Evolutionary conservation across 2,888 invertebrate genomes (phyloP).

Genomic region (Alloscopus bannaensis): DNA sequence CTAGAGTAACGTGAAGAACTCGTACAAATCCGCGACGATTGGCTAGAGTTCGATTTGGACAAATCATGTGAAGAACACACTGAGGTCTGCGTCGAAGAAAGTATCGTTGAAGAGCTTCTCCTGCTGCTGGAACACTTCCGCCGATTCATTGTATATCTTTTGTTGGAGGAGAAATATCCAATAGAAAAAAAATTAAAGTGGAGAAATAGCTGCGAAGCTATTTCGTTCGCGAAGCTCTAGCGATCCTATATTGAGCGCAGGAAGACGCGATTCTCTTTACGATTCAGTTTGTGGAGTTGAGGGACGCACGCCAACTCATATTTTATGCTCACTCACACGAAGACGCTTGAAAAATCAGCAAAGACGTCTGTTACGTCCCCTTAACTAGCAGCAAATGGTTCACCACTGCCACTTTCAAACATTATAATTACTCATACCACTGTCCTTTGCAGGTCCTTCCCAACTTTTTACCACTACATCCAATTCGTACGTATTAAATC

Average conservation of each 20-base stretch:
- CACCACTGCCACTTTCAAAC: conserved; percentile 9
- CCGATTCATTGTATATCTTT: conserved; percentile 60
- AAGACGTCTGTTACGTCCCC: not conserved
- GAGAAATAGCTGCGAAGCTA: conserved; percentile 18
- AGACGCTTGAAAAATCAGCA: conserved; percentile 11
- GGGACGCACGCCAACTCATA: conserved; percentile 60
- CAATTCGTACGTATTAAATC: not conserved
- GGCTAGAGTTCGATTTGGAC: too few relatives aligned
- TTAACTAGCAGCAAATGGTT: conserved; percentile 13
- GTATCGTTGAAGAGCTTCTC: conserved; percentile 10
- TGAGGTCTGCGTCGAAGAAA: not conserved
- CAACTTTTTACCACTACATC: not conserved
- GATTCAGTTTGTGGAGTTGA: too few relatives aligned
- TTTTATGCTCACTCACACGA: not conserved
- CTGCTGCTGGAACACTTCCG: conserved; percentile 37
- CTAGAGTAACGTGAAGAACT: conserved; percentile 33
- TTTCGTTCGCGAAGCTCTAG: not conserved
- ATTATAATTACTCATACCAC: not conserved
- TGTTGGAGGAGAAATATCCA: conserved; percentile 22
- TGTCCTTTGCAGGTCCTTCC: not conserved
- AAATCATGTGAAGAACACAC: conserved; percentile 27
- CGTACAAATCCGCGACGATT: conserved; percentile 11
- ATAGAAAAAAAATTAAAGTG: conserved; percentile 35
- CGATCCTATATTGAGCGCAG: too few relatives aligned
- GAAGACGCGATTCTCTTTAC: too few relatives aligned